Base-by-base conservation (phyloP, 2,888 invertebrate species). In the Mellilla xanthometata region DNA sequence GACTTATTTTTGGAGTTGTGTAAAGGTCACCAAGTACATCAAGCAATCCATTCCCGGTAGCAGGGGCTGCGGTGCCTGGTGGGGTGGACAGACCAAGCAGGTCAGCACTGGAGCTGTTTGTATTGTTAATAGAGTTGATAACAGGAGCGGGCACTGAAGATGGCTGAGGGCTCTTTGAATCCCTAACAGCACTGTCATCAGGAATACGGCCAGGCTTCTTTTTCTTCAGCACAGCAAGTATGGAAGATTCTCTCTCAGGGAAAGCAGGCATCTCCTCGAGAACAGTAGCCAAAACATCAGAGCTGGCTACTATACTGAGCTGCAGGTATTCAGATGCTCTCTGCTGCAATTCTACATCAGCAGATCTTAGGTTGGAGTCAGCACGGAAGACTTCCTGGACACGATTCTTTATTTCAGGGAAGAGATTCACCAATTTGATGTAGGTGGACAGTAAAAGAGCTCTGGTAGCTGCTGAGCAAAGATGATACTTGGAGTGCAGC, bases 241-340 rank as follows among this genome's bases (percentile, higher is more conserved):
- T 98, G 8, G 98, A 98, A 50, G 98, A 99, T 86, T 99, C 99
- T 59, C 99, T 92, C 86, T 99, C 99, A 2, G 99, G 98, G 90
- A 99, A 99, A 38, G 99, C 99, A 53, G 99, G 99, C 99, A 99
- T 99, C 91, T 99, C 99, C 91, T 99, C 99, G 60, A 99, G 90
- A 36, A 99, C 99, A 38, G 99, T 99, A 12, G 99, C 99, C 92
- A 99, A 90, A 46, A 99, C 99, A 92, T 99, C 99, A 41, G 97
- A 94, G 55, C 98, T 97, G 19, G 99, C 98, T 52, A 99, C 96
- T 71, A 97, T 96, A 79, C 98, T 98, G 51, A 99, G 91, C 72
- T 98, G 97, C 49, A 99, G 90, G 87, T 99, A 99, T 90, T 99
- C 99, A 48, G 98, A 97, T 39, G 99, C 98, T 65, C 99, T 92